phyloP scores from a whole-genome alignment of 2,888 invertebrate genomes.

The Heliconius cydno region DNA sequence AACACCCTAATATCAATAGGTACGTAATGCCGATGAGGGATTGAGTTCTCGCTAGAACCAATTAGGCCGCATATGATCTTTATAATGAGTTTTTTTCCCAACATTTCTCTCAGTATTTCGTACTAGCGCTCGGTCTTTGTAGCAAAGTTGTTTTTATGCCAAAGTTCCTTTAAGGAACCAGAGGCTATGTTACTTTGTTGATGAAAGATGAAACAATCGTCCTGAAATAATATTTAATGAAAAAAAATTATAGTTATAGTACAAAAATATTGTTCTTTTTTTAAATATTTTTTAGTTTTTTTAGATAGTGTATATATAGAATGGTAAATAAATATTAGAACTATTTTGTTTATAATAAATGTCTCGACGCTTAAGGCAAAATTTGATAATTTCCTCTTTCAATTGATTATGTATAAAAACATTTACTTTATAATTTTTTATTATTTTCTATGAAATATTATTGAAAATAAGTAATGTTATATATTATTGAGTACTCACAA shows the following conservation, averaged over 20 bases:
- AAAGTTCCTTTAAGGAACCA: constrained; percentile 10
- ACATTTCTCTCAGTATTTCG: constrained; percentile 45
- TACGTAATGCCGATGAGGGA: constrained; percentile 62
- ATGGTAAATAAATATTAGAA: too few species aligned
- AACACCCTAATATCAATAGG: constrained; percentile 27
- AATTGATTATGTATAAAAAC: too few species aligned
- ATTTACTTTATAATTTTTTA: too few species aligned
- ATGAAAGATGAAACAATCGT: constrained; percentile 1
- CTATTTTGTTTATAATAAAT: too few species aligned
- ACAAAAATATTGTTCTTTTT: background rate
- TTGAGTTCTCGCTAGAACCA: constrained; percentile 72
- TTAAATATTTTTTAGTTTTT: background rate
- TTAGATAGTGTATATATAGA: background rate
- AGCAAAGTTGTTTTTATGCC: constrained; percentile 12
- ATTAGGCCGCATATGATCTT: constrained; percentile 71
- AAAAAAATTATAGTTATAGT: background rate
- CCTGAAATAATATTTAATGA: background rate
- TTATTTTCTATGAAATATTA: background rate
- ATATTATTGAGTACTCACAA: background rate
- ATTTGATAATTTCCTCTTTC: too few species aligned
- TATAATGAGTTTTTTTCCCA: constrained; percentile 54
- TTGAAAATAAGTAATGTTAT: background rate
- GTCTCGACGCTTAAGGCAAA: too few species aligned
- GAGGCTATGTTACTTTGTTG: constrained; percentile 8
- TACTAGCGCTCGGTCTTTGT: constrained; percentile 31